Base-by-base conservation (phyloP, 2,113 vertebrate genomes). In the Delphinapterus leucas region DNA sequence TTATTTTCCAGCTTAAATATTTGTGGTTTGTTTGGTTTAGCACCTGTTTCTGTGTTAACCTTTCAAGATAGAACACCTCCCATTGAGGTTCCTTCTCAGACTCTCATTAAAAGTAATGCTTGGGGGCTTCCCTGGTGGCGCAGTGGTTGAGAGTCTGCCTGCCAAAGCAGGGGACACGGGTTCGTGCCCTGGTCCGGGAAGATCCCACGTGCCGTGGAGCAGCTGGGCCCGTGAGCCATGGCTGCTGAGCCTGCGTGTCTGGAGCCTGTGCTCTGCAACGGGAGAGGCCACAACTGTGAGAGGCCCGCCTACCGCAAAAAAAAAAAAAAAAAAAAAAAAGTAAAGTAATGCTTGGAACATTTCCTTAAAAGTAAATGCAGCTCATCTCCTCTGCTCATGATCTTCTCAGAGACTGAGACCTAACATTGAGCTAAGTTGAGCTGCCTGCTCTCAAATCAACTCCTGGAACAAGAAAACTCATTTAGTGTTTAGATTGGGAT, bases 1-100 rank as follows among this genome's bases (percentile, higher is more conserved):
- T 95, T 70, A 88, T 93, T 95, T 97, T 98, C 82, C 17, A 71
- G 61, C 87, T 96, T 96, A 97, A 95, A 85, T 97, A 97, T 96
- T 89, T 85, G 85, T 96, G 93, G 86, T 97, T 93, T 96, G 88
- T 97, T 96, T 98, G 76, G 60, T 81, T 92, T 95, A 92, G 91
- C 71, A 63, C 63, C 70, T 94, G n/a, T 81, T 96, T 96, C 55
- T 90, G 26, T 90, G 53, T 93, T 97, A 95, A 82, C 71, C 65
- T 93, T 93, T 96, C 65, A 97, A 87, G 89, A 97, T 84, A 53
- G 92, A 88, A 55, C 90, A 67, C 58, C 68, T 96, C 73, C 91
- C 76, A 80, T 87, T 90, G 90, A 89, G 31, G 10, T 70, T 63
- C 68, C 92, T 95, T 94, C 82, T 83, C 11, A 92, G 94, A 74